Evolutionary conservation across 1,140 invertebrate genomes (phyloP), one percentile per base, ranked within the genome.

Genomic region (Venturia canescens): DNA sequence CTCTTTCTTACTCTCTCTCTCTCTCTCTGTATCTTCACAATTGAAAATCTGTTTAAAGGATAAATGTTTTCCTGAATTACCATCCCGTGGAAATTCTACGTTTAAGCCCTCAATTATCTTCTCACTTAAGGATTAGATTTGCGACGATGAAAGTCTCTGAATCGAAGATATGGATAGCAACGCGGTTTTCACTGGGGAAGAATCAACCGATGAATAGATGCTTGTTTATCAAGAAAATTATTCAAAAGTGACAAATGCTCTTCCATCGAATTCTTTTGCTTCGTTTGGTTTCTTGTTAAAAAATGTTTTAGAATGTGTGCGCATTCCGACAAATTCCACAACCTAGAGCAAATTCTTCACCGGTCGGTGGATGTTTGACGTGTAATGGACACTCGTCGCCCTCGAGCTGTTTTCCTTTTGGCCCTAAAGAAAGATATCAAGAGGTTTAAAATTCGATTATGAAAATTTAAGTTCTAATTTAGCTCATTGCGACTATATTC

Each of bases 311-410:
- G 92, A 99, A 99, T 18, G 97, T 98, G 90, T 99, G 98, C 79
- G 98, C 96, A 93, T 99, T 99, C 67, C 98, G 94, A 89, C 98
- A 99, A 74, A 99, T 97, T 26, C 98, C 98, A 93, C 98, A 99
- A 80, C 98, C 98, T 15, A 99, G 94, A 72, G 98, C 98, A 92
- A 99, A 99, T 92, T 99, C 98, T 92, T 99, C 98, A 44, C 98
- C 98, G 0, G 98, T 99, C 11, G 97, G 95, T 69, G 98, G 98
- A 94, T 99, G 98, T 88, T 97, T 96, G 2, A 99, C 96, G 91
- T 98, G 97, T 9, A 99, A 93, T 0, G 98, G 98, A 91, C 98
- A 99, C 86, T 98, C 97, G 26, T 98, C 97, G 21, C 97, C 98
- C 84, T 98, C 96, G 75, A 99, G 88, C 90, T 98, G 97, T 86